phyloP scores from a whole-genome alignment of 2,888 invertebrate species.

The Stenichneumon culpator region DNA sequence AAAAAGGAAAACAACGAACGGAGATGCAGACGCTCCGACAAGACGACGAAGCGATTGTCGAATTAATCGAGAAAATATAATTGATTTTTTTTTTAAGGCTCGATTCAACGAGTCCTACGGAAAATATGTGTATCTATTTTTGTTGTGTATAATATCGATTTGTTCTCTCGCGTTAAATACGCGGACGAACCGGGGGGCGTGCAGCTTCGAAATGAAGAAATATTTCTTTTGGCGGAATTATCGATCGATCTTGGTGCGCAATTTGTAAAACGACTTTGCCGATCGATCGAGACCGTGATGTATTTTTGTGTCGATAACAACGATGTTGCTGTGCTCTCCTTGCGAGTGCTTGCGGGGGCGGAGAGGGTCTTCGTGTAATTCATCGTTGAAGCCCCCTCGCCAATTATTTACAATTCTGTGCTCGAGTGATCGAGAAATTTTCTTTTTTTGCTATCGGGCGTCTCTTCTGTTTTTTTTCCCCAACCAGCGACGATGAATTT shows the following conservation, averaged over 20 bases:
- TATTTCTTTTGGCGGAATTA: not conserved
- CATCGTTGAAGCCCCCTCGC: not conserved
- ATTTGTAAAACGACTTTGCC: constrained; percentile 17
- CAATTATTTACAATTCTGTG: constrained; percentile 36
- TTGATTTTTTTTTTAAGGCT: not conserved
- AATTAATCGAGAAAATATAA: not conserved
- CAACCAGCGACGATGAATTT: constrained; percentile 7
- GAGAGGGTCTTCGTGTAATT: constrained; percentile 5
- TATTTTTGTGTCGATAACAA: not conserved
- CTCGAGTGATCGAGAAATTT: not conserved
- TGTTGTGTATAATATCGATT: not conserved
- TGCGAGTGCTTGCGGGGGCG: not conserved
- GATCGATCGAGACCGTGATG: not conserved
- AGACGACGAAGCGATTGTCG: constrained; percentile 10
- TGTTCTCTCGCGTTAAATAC: not conserved
- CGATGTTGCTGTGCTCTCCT: constrained; percentile 6
- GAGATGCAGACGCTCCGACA: not conserved
- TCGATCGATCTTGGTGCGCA: constrained; percentile 20
- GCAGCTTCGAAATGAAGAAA: constrained; percentile 1
- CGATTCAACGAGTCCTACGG: constrained; percentile 1
- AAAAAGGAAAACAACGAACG: constrained; percentile 8
- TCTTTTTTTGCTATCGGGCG: not conserved
- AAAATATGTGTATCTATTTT: not conserved
- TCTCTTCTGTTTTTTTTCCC: constrained; percentile 13
- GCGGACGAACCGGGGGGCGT: not conserved